phyloP scores from a whole-genome alignment of 2,797 vertebrate genomes.

The Cyclopterus lumpus region DNA sequence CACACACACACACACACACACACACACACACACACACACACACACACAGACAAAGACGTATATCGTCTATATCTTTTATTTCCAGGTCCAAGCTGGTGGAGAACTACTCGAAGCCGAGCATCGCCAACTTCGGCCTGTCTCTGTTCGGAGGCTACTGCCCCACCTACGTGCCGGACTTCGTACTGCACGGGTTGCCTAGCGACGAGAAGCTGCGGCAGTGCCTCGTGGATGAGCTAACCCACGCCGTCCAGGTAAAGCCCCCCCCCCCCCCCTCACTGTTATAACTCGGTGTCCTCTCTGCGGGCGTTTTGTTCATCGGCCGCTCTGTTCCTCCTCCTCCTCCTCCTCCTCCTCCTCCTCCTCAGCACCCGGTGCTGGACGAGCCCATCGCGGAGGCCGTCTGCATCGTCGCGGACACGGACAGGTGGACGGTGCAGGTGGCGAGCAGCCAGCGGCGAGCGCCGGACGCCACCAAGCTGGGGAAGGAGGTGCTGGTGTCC shows the following conservation, averaged over 20 bases:
- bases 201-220: constrained; percentile 94
- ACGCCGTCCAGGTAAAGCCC: constrained; percentile 95
- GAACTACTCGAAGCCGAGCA: constrained; percentile 93
- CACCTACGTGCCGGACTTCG: constrained; percentile 97
- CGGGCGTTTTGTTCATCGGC: neutral
- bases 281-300: too few species aligned
- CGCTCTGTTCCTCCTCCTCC: constrained; percentile 12
- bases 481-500: constrained; percentile 97
- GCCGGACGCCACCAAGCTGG: constrained; percentile 92
- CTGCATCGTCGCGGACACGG: constrained; percentile 98
- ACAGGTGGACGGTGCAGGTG: constrained; percentile 98
- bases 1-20: too few species aligned
- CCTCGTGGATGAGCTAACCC: constrained; percentile 91
- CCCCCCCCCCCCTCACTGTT: too few species aligned
- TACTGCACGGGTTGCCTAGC: constrained; percentile 94
- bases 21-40: too few species aligned
- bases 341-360: too few species aligned
- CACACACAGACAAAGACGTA: too few species aligned
- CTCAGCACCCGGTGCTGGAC: constrained; percentile 95
- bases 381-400: constrained; percentile 98
- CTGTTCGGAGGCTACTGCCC: constrained; percentile 98
- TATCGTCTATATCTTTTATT: too few species aligned
- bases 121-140: constrained; percentile 97
- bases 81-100: constrained; percentile 95
- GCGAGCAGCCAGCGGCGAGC: constrained; percentile 95